Base-by-base conservation (phyloP, 2,797 vertebrate species). In the Tragelaphus eurycerus region DNA sequence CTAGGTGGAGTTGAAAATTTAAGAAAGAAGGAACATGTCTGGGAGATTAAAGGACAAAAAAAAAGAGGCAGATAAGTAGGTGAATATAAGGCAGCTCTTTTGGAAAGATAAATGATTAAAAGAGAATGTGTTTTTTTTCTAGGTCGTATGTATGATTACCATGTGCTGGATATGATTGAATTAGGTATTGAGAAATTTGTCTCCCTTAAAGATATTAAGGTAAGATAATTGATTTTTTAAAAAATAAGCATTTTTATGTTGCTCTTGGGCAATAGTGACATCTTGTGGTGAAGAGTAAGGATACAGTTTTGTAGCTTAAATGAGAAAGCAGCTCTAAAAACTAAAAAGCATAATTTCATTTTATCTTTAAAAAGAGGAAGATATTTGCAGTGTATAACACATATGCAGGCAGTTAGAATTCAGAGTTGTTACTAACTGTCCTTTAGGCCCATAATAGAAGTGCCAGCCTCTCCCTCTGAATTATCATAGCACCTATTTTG, bases 111-210 rank as follows among this genome's bases (percentile, higher is more conserved):
- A 86, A 15, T 60, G 7, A 12, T 76, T 94, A 82, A 23, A 3
- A 86, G 43, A 93, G 93, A 88, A 81, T 96, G 23, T 86, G 17
- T 93, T 97, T 59, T 23, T 25, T 95, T 96, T 97, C 84, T 98
- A 99, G 99, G 99, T 92, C 99, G 99, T 57, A 99, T 99, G 98
- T 99, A 99, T 99, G 99, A 99, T 98, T 99, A 99, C 97, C 99
- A 99, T 0, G 99, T 99, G 52, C 98, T 99, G 8, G 99, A 99
- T 97, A 99, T 99, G 99, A 99, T 99, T 97, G 99, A 99, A 98
- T 98, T 99, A 13, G 99, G 99, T 6, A 95, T 99, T 62, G 99
- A 99, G 98, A 99, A 99, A 79, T 99, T 99, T 88, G 98, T 99
- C 29, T 99, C 99, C 38, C 98, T 99, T 5, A 99, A 98, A 89